Conservation (phyloP, 2,888 invertebrate genomes). For the Blastobasis adustella region DNA sequence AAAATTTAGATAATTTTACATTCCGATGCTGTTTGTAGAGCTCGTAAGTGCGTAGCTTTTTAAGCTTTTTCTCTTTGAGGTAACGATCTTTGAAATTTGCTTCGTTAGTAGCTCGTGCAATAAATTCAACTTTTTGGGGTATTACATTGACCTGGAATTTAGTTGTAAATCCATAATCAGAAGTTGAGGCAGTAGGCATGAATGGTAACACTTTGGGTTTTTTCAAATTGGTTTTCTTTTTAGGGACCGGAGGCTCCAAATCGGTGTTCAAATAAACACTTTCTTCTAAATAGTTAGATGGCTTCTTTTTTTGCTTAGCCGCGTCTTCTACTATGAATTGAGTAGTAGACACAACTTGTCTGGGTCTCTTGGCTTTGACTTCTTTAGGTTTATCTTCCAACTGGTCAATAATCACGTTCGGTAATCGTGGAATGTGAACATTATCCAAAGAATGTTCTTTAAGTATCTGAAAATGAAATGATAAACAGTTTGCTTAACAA, state of each 20-base stretch:
- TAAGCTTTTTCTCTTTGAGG: slow-evolving; percentile 42
- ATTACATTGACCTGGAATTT: slow-evolving; percentile 53
- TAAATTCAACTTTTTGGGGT: slow-evolving; percentile 44
- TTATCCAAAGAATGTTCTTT: slow-evolving; percentile 43
- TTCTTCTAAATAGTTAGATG: slow-evolving; percentile 60
- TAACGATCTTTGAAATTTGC: slow-evolving; percentile 49
- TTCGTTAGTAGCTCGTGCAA: slow-evolving; percentile 38
- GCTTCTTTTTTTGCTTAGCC: slow-evolving; percentile 42
- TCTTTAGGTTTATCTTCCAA: slow-evolving; percentile 42
- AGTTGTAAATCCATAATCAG: slow-evolving; percentile 55
- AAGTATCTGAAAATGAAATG: slow-evolving; percentile 31
- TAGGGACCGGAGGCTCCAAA: slow-evolving; percentile 18
- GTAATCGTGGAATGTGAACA: slow-evolving; percentile 44
- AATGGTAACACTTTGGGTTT: slow-evolving; percentile 55
- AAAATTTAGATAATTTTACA: slow-evolving; percentile 57
- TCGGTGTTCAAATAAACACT: slow-evolving; percentile 44
- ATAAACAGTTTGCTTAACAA: background rate
- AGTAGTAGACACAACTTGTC: slow-evolving; percentile 39
- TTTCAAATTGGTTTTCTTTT: slow-evolving; percentile 29
- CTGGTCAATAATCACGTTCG: slow-evolving; percentile 39
- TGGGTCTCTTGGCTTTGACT: slow-evolving; percentile 23
- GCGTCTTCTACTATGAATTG: slow-evolving; percentile 49
- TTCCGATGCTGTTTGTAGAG: slow-evolving; percentile 47
- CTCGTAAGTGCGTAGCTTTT: slow-evolving; percentile 50
- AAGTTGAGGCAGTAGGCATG: slow-evolving; percentile 51